Percentiles rank a stretch among this genome's conserved stretches.
Evolutionary conservation across 2,797 vertebrate genomes (phyloP).

Genomic region (Hylomyscus alleni): DNA sequence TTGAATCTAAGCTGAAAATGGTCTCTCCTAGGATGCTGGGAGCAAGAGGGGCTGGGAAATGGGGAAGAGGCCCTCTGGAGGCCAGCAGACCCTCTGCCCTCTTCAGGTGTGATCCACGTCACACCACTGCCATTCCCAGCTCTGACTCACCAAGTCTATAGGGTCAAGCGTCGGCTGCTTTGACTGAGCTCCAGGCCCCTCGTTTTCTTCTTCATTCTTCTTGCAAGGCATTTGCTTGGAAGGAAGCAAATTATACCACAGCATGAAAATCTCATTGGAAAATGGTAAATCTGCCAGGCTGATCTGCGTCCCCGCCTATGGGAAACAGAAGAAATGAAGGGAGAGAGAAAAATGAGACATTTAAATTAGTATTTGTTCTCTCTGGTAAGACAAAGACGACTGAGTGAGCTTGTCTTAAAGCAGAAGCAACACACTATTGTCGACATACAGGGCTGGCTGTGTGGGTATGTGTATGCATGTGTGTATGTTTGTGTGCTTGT

Average conservation of each 20-base stretch:
- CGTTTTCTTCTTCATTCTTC: constrained; percentile 81
- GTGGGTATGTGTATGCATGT: fast-evolving
- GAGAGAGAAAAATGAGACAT: background rate
- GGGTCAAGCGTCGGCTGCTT: constrained; percentile 76
- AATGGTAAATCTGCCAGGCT: constrained; percentile 89
- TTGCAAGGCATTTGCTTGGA: constrained; percentile 85
- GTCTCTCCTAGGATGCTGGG: background rate
- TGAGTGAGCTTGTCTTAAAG: background rate
- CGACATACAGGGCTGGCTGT: background rate
- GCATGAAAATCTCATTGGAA: constrained; percentile 86
- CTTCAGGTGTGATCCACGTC: fast-evolving
- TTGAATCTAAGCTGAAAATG: background rate
- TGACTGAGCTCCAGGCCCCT: constrained; percentile 79
- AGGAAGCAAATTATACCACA: constrained; percentile 91
- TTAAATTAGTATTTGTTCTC: constrained; percentile 38
- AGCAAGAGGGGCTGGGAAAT: background rate
- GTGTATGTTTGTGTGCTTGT: fast-evolving
- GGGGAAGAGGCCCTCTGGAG: background rate
- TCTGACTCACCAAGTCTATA: constrained; percentile 89
- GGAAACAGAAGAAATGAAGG: constrained; percentile 55
- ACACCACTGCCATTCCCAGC: background rate
- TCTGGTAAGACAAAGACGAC: background rate
- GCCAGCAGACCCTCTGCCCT: fast-evolving
- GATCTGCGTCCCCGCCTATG: constrained; percentile 90
- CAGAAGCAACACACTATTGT: background rate